Evolutionary conservation across 2,888 invertebrate genomes (phyloP).

Genomic region (Mylabris sibirica): DNA sequence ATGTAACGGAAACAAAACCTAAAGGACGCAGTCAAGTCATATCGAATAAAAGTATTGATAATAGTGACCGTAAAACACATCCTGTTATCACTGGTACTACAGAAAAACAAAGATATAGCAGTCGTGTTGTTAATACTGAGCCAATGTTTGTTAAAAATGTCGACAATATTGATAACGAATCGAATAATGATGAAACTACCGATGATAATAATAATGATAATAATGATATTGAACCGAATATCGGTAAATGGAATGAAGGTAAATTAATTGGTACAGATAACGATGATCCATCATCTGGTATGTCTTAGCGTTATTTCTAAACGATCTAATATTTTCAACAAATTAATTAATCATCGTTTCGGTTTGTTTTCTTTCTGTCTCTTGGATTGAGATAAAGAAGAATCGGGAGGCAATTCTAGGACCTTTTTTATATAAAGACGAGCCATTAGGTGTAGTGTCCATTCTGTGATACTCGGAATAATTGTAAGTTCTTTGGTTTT

Average conservation of each 20-base stretch:
- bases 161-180: slow-evolving; percentile 47
- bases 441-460: slow-evolving; percentile 63
- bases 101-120: slow-evolving; percentile 59
- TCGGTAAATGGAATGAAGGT: slow-evolving; percentile 38
- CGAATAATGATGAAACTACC: slow-evolving; percentile 36
- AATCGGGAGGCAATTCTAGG: slow-evolving; percentile 54
- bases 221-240: slow-evolving; percentile 36
- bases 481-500: slow-evolving; percentile 51
- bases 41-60: slow-evolving; percentile 58
- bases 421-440: slow-evolving; percentile 57
- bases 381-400: slow-evolving; percentile 23
- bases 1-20: slow-evolving; percentile 49
- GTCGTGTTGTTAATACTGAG: slow-evolving; percentile 60
- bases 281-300: slow-evolving; percentile 62
- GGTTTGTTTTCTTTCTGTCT: slow-evolving; percentile 15
- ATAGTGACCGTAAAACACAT: slow-evolving; percentile 56
- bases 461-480: slow-evolving; percentile 64
- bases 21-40: slow-evolving; percentile 56
- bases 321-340: slow-evolving; percentile 23
- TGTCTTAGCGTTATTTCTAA: slow-evolving; percentile 59
- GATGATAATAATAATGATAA: slow-evolving; percentile 32
- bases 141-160: slow-evolving; percentile 60
- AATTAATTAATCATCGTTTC: slow-evolving; percentile 13
- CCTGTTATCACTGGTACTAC: slow-evolving; percentile 59
- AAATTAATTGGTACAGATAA: slow-evolving; percentile 52